Percentiles rank a stretch among this genome's conserved stretches.
Evolutionary conservation across 2,113 vertebrate genomes (phyloP).

Genomic region (Eublepharis macularius): DNA sequence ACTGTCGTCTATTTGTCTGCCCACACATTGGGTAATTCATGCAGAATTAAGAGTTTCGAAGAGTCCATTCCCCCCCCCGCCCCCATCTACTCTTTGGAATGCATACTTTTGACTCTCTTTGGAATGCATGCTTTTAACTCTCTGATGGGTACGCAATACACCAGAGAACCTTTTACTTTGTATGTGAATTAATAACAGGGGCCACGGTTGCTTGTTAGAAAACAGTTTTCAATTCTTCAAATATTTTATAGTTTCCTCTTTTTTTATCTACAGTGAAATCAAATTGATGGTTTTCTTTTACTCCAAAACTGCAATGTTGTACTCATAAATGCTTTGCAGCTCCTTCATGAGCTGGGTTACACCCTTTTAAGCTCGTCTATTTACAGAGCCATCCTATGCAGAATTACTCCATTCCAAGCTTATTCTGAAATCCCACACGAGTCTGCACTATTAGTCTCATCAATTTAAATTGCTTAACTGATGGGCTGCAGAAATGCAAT

Average conservation of each 20-base stretch:
- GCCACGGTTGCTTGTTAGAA: too few species aligned
- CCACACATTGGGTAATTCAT: conserved; percentile 58
- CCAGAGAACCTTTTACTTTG: background rate
- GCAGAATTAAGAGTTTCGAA: conserved; percentile 26
- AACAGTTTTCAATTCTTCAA: background rate
- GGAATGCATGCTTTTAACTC: background rate
- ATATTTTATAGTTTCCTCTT: background rate
- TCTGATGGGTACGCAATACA: background rate
- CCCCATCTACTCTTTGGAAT: conserved; percentile 9
- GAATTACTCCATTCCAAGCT: too few species aligned
- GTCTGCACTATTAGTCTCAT: background rate
- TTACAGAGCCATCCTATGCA: too few species aligned
- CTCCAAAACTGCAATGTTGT: background rate
- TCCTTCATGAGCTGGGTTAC: too few species aligned
- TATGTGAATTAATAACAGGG: too few species aligned
- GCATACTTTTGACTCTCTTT: background rate
- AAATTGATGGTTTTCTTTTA: background rate
- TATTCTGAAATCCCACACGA: background rate
- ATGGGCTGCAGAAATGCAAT: background rate
- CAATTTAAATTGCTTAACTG: background rate
- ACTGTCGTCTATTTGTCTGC: conserved; percentile 56
- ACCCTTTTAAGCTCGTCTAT: too few species aligned
- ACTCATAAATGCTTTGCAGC: background rate
- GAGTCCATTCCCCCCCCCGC: conserved; percentile 49
- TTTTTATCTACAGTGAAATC: background rate